These are phyloP conservation scores for Allacma fusca DNA, from an alignment of 2,888 invertebrate species.

Conservation along the genomic window DNA sequence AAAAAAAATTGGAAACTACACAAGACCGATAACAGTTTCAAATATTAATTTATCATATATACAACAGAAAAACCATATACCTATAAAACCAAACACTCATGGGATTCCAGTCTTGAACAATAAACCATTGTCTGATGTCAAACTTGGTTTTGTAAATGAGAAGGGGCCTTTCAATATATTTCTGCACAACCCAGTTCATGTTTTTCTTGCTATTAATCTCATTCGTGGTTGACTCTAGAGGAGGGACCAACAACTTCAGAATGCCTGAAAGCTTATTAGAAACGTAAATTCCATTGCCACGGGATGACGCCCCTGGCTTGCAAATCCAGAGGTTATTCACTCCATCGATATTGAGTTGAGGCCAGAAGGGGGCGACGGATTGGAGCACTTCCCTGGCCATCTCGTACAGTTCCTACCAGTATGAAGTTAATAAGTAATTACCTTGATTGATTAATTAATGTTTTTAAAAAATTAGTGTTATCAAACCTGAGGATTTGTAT, in stretches of 20 bases:
- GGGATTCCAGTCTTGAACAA: slow-evolving; percentile 89
- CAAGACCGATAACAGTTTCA: no score
- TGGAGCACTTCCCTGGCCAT: slow-evolving; percentile 72
- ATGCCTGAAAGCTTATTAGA: slow-evolving; percentile 88
- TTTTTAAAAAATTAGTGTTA: no score
- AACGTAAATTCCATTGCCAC: slow-evolving; percentile 87
- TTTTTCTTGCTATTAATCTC: background rate
- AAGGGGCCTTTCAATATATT: slow-evolving; percentile 91
- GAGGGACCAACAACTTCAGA: no score
- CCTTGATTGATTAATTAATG: no score
- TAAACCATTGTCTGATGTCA: slow-evolving; percentile 94
- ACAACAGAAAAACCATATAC: no score
- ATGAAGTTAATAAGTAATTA: no score
- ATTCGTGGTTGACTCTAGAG: slow-evolving; percentile 69
- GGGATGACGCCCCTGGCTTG: slow-evolving; percentile 91
- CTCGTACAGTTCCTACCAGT: slow-evolving; percentile 66
- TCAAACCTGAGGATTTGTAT: no score
- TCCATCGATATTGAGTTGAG: slow-evolving; percentile 85
- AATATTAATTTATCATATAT: no score
- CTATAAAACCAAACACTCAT: slow-evolving; percentile 92
- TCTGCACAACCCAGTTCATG: slow-evolving; percentile 83
- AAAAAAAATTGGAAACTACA: no score
- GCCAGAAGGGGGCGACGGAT: slow-evolving; percentile 76
- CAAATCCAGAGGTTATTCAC: slow-evolving; percentile 91
- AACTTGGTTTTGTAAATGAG: slow-evolving; percentile 91